Conservation (phyloP, 2,888 invertebrate species). For the Campoplex capitator region DNA sequence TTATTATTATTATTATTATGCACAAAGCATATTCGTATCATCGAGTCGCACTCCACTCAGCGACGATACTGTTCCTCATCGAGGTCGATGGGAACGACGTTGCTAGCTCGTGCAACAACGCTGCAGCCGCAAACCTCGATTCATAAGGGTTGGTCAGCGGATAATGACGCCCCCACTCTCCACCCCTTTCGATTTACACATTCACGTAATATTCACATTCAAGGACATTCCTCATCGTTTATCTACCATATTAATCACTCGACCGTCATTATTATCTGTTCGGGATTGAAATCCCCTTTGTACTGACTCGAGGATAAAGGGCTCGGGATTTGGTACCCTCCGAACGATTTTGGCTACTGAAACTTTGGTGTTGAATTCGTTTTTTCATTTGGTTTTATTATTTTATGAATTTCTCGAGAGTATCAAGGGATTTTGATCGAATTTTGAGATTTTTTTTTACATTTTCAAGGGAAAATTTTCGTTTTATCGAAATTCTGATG, state of each 20-base stretch:
- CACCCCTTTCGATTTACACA: not conserved
- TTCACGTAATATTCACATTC: not conserved
- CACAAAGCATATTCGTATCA: not conserved
- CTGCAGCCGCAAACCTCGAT: not conserved
- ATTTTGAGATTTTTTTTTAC: not conserved
- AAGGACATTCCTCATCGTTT: not conserved
- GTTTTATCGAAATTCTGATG: too few relatives aligned
- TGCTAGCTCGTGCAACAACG: not conserved
- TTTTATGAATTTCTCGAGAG: not conserved
- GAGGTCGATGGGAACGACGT: conserved; percentile 35
- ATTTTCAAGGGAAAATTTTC: too few relatives aligned
- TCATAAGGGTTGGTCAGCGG: conserved; percentile 56
- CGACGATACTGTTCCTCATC: conserved; percentile 11
- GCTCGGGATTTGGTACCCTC: not conserved
- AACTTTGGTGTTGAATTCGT: not conserved
- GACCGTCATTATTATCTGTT: not conserved
- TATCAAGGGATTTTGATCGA: not conserved
- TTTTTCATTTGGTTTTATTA: not conserved
- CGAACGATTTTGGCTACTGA: not conserved
- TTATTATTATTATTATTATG: not conserved
- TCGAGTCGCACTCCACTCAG: not conserved
- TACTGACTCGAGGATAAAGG: not conserved
- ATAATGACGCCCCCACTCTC: not conserved
- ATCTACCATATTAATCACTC: too few relatives aligned
- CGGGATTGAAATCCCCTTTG: not conserved